Evolutionary conservation across 2,888 invertebrate genomes (phyloP).

Genomic region (Drosophila hamatofila): DNA sequence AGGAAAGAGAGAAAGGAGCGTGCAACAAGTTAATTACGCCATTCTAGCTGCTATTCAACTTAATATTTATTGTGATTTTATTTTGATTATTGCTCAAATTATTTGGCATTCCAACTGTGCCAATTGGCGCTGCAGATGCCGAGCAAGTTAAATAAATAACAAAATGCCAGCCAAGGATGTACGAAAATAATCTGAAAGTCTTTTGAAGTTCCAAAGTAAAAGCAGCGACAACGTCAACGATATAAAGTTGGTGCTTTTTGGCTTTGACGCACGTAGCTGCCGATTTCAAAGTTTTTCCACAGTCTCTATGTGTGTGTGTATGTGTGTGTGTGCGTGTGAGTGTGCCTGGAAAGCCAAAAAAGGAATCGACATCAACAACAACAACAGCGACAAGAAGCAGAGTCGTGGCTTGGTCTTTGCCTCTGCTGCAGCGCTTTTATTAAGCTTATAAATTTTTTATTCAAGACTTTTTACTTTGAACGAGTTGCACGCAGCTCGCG

Average conservation of each 20-base stretch:
- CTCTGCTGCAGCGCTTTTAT: conserved; percentile 69
- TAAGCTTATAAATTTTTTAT: conserved; percentile 81
- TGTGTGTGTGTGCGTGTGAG: conserved; percentile 13
- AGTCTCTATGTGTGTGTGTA: conserved; percentile 1
- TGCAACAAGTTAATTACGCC: conserved; percentile 83
- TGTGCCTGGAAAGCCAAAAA: conserved; percentile 44
- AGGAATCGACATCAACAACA: conserved; percentile 58
- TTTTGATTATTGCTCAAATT: conserved; percentile 49
- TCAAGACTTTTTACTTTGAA: conserved; percentile 78
- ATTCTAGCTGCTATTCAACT: conserved; percentile 30
- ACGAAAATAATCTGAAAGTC: conserved; percentile 76
- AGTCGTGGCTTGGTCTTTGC: conserved; percentile 37
- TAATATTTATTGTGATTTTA: conserved; percentile 58
- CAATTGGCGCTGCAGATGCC: conserved; percentile 27
- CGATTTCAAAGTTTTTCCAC: conserved; percentile 72
- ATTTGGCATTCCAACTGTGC: conserved; percentile 43
- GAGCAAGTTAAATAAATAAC: conserved; percentile 33
- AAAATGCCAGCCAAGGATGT: conserved; percentile 46
- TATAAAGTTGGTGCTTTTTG: conserved; percentile 78
- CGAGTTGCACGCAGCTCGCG: conserved; percentile 49
- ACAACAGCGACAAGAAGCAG: conserved; percentile 24
- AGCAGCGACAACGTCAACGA: conserved; percentile 66
- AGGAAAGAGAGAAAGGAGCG: conserved; percentile 54
- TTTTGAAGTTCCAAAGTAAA: conserved; percentile 80
- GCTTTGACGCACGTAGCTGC: conserved; percentile 80